Percentiles rank a stretch among this genome's conserved stretches.
phyloP scores from a whole-genome alignment of 2,797 vertebrate species.

The Brachyalestes nurse region DNA sequence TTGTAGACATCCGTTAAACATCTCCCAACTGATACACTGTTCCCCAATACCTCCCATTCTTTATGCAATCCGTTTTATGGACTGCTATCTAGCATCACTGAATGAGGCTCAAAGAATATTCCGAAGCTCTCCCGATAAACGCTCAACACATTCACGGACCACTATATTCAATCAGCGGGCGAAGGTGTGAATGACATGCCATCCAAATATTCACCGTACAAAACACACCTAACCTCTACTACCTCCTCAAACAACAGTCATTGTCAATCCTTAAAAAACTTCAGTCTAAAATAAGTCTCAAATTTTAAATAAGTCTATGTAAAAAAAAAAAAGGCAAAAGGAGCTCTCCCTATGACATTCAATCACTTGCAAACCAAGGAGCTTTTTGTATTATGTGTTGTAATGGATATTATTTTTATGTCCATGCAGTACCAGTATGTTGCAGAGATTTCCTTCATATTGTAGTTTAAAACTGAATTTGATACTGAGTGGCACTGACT shows the following conservation, averaged over 20 bases:
- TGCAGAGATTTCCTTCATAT: constrained; percentile 50
- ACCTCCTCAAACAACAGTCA: constrained; percentile 35
- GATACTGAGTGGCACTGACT: constrained; percentile 67
- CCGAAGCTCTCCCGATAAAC: constrained; percentile 15
- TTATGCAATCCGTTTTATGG: constrained; percentile 7
- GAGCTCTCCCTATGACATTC: constrained; percentile 47
- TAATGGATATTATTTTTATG: constrained; percentile 31
- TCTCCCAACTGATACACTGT: not conserved
- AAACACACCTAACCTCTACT: constrained; percentile 36
- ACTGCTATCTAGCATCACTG: constrained; percentile 18
- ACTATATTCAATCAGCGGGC: constrained; percentile 26
- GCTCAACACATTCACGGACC: constrained; percentile 19
- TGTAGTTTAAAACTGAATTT: constrained; percentile 41
- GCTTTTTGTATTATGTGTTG: not conserved
- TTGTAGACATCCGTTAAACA: not conserved
- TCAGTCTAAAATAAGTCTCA: constrained; percentile 65
- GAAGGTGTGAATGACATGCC: constrained; percentile 20
- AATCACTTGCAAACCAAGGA: constrained; percentile 14
- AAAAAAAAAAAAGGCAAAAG: constrained; percentile 40
- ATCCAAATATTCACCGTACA: constrained; percentile 35
- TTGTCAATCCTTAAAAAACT: constrained; percentile 62
- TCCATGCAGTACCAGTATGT: constrained; percentile 77
- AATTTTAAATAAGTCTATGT: constrained; percentile 78
- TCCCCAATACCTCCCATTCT: not conserved
- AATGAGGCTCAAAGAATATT: constrained; percentile 21